Base-by-base conservation (phyloP, 1,140 invertebrate species). In the Charaxes varanes region DNA sequence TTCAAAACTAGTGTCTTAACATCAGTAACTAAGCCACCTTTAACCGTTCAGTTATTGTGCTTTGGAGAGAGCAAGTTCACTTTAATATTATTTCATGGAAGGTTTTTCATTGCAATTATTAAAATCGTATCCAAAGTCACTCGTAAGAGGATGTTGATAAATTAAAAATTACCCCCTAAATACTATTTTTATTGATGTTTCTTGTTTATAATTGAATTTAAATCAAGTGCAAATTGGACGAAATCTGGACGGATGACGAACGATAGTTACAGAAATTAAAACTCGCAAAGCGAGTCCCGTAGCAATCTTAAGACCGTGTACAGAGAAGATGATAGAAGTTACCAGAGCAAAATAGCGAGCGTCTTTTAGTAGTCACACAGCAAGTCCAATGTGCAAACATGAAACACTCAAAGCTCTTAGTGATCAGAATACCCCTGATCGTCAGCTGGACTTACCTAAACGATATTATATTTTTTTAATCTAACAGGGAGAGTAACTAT, bases 331-430 rank as follows among this genome's bases (percentile, higher is more conserved):
- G 79, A 78, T 66, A 83, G 70, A 80, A 66, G 64, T 61, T 74
- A 72, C 61, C 74, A 80, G 76, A 83, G 79, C 77, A 61, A 77
- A 74, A 73, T 78, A 78, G 79, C 79, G 70, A 83, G 78, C 76
- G 67, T 74, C 62, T 78, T 58, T 73, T 58, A 78, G 62, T 78
- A 78, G 68, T 81, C 71, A 82, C 80, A 83, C 74, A 84, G 82
- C 84, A 85, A 84, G 80, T 84, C 81, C 84, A 85, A 84, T 78
- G 84, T 85, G 84, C 84, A 85, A 84, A 85, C 84, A 85, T 83
- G 84, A 81, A 85, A 85, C 84, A 85, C 79, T 85, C 80, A 85
- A 85, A 85, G 84, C 84, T 80, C 79, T 84, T 66, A 74, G 79
- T 84, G 70, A 71, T 71, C 69, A 66, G 61, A 44, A 54, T 53